A percentile compares a stretch with the other conserved stretches of the same genome.
Conservation (phyloP, 2,113 vertebrate species). For the Psettodes erumei region DNA sequence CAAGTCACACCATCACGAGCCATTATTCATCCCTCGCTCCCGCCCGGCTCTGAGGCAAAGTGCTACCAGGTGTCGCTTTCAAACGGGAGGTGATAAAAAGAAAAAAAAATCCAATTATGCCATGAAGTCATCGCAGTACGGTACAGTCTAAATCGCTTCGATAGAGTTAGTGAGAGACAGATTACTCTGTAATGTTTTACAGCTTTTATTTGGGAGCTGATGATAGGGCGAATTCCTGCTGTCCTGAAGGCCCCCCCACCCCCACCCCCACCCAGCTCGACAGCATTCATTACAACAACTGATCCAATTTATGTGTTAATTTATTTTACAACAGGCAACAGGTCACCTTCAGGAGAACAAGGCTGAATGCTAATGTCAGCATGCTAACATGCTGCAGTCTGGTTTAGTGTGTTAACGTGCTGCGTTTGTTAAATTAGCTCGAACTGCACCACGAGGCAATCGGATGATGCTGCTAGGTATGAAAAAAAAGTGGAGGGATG, state of each 20-base stretch:
- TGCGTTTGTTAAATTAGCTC: too few relatives aligned
- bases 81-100: constrained; percentile 49
- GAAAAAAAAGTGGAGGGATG: not conserved
- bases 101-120: constrained; percentile 55
- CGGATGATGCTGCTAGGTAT: too few relatives aligned
- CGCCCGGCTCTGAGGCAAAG: constrained; percentile 26
- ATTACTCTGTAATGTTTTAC: constrained; percentile 30
- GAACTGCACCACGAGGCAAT: not conserved
- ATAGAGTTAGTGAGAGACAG: constrained; percentile 3
- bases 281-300: not conserved
- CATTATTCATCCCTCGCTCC: constrained; percentile 22
- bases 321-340: not conserved
- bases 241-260: not conserved
- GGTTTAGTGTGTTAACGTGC: not conserved
- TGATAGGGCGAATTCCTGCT: not conserved
- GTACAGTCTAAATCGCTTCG: constrained; percentile 6
- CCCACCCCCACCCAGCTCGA: too few relatives aligned
- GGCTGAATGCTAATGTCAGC: not conserved
- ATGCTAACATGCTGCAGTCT: not conserved
- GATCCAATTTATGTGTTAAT: not conserved
- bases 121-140: constrained; percentile 46
- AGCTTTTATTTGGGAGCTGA: constrained; percentile 37
- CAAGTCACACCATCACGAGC: constrained; percentile 16
- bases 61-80: constrained; percentile 59
- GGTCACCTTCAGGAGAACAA: not conserved